Evolutionary conservation across 2,888 invertebrate genomes (phyloP).

Genomic region (Empis stercorea): DNA sequence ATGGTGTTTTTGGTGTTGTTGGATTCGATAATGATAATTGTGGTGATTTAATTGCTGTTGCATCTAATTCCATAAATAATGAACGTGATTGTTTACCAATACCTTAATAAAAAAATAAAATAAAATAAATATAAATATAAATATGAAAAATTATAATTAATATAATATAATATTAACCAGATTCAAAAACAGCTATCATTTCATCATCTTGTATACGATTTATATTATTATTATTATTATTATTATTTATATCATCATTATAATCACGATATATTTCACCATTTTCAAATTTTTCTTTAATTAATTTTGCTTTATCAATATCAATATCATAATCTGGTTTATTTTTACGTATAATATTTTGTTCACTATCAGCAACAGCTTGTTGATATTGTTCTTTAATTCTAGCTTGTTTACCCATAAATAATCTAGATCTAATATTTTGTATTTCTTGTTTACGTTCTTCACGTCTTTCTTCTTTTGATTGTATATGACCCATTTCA

Average conservation of each 20-base stretch:
- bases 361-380: constrained; percentile 70
- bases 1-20: constrained; percentile 10
- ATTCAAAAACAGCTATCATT: constrained; percentile 63
- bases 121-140: not conserved
- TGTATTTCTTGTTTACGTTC: constrained; percentile 82
- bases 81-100: constrained; percentile 79
- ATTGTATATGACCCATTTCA: constrained; percentile 50
- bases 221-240: constrained; percentile 27
- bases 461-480: constrained; percentile 55
- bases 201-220: constrained; percentile 46
- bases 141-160: not conserved
- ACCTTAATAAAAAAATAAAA: constrained; percentile 38
- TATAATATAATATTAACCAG: constrained; percentile 40
- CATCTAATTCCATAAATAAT: constrained; percentile 75
- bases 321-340: constrained; percentile 38
- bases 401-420: constrained; percentile 81
- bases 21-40: constrained; percentile 2
- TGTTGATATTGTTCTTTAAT: constrained; percentile 88
- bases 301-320: constrained; percentile 48
- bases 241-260: constrained; percentile 36
- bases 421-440: constrained; percentile 69
- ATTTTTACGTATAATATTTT: constrained; percentile 40
- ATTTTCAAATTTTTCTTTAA: constrained; percentile 70
- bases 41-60: constrained; percentile 34
- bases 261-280: constrained; percentile 60